phyloP scores from a whole-genome alignment of 2,888 invertebrate species.

The Aethes cnicana region DNA sequence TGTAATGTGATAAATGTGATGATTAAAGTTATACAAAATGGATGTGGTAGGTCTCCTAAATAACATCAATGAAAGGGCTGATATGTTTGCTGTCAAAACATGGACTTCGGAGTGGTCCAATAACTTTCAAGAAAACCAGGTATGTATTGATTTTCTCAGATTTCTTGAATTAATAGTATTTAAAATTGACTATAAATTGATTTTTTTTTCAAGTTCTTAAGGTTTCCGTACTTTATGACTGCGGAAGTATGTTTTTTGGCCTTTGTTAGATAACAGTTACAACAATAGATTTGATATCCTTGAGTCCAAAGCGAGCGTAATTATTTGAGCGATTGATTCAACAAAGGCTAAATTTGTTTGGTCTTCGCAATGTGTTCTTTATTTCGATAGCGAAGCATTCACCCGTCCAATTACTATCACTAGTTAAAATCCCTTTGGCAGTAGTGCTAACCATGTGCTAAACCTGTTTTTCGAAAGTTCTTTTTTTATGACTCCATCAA shows the following conservation, averaged over 20 bases:
- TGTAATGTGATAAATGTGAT: conserved; percentile 33
- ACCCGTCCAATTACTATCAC: too few species aligned
- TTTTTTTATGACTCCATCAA: too few species aligned
- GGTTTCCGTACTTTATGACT: neutral
- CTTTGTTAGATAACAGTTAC: conserved; percentile 24
- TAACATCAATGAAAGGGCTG: conserved; percentile 72
- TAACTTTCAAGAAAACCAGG: conserved; percentile 77
- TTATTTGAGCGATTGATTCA: conserved; percentile 4
- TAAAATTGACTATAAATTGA: too few species aligned
- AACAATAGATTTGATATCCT: conserved; percentile 29
- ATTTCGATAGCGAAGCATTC: too few species aligned
- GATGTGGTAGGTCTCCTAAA: conserved; percentile 73
- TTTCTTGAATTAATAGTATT: conserved; percentile 8
- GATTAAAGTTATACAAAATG: conserved; percentile 53
- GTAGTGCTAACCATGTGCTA: too few species aligned
- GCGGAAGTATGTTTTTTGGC: conserved; percentile 11
- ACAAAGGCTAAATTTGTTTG: conserved; percentile 3
- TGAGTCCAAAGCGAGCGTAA: conserved; percentile 10
- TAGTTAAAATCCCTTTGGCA: too few species aligned
- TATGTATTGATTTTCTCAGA: conserved; percentile 53
- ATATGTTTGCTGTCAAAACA: conserved; percentile 76
- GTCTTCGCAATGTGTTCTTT: too few species aligned
- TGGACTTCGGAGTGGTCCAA: conserved; percentile 77
- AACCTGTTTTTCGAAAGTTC: too few species aligned
- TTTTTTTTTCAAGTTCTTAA: neutral